Conservation (phyloP, 2,113 vertebrate species). For the Aspidoscelis tigris region DNA sequence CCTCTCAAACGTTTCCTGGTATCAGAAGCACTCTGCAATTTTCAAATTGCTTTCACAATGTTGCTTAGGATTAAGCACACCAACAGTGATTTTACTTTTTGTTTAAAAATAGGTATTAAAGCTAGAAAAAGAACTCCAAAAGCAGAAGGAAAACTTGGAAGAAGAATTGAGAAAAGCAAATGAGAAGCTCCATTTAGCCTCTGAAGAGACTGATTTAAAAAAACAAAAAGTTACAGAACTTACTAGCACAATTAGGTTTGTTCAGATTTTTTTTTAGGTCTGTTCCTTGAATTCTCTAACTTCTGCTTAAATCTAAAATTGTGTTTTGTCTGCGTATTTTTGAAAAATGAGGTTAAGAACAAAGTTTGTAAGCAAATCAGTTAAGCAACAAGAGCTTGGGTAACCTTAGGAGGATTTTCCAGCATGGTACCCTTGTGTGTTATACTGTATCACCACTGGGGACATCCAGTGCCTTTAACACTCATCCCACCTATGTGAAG, state of each 20-base stretch:
- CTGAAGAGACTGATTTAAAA: constrained; percentile 74
- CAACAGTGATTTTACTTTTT: not conserved
- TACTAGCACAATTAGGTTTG: constrained; percentile 79
- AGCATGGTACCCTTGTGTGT: not conserved
- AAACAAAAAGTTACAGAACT: constrained; percentile 79
- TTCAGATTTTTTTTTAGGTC: not conserved
- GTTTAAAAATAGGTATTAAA: constrained; percentile 79
- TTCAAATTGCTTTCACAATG: too few relatives aligned
- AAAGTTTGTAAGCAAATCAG: not conserved
- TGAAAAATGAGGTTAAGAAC: not conserved
- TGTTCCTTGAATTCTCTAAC: not conserved
- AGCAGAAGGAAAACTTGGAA: constrained; percentile 75
- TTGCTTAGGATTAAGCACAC: too few relatives aligned
- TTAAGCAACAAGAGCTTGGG: not conserved
- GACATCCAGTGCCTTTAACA: too few relatives aligned
- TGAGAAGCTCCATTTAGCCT: constrained; percentile 71
- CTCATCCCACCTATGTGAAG: too few relatives aligned
- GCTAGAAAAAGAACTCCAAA: constrained; percentile 89
- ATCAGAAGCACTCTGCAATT: not conserved
- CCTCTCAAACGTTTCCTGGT: not conserved
- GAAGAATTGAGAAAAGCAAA: constrained; percentile 78
- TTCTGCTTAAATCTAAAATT: not conserved
- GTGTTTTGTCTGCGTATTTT: not conserved
- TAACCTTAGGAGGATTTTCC: not conserved
- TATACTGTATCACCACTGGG: too few relatives aligned